These are phyloP conservation scores for Stenolophus ochropezus DNA, from an alignment of 2,888 invertebrate species.

Conservation along the genomic window DNA sequence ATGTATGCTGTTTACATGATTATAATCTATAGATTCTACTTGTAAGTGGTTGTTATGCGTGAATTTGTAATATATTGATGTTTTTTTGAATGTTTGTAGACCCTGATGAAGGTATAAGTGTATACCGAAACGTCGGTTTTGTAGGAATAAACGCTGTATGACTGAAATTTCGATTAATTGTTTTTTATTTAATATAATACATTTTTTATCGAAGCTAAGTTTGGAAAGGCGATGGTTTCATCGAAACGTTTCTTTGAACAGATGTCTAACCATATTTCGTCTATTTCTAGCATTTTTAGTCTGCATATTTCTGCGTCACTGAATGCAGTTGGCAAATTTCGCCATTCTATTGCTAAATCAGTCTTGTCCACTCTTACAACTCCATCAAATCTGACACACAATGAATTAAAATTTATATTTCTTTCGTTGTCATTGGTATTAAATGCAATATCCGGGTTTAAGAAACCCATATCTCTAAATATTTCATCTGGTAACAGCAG, in stretches of 20 bases:
- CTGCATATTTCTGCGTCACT: neutral
- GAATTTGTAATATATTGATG: too few relatives aligned
- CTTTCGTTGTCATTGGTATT: neutral
- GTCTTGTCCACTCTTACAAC: neutral
- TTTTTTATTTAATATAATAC: too few relatives aligned
- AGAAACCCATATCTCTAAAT: neutral
- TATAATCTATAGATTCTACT: too few relatives aligned
- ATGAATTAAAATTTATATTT: slow-evolving; percentile 2
- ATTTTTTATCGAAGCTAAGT: too few relatives aligned
- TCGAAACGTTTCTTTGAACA: neutral
- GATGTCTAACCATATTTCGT: neutral
- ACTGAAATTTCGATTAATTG: too few relatives aligned
- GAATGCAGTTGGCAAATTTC: neutral
- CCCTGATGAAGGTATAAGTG: too few relatives aligned
- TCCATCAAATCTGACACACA: neutral
- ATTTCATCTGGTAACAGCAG: neutral
- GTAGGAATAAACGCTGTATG: too few relatives aligned
- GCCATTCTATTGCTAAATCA: slow-evolving; percentile 2
- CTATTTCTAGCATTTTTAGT: neutral
- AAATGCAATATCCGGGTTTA: slow-evolving; percentile 9
- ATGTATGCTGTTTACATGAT: too few relatives aligned
- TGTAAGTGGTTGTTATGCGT: too few relatives aligned
- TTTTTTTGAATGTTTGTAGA: too few relatives aligned
- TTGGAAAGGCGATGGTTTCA: too few relatives aligned
- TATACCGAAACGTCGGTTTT: too few relatives aligned